Evolutionary conservation across 2,888 invertebrate species (phyloP).

Genomic region (Nemoura dubitans): DNA sequence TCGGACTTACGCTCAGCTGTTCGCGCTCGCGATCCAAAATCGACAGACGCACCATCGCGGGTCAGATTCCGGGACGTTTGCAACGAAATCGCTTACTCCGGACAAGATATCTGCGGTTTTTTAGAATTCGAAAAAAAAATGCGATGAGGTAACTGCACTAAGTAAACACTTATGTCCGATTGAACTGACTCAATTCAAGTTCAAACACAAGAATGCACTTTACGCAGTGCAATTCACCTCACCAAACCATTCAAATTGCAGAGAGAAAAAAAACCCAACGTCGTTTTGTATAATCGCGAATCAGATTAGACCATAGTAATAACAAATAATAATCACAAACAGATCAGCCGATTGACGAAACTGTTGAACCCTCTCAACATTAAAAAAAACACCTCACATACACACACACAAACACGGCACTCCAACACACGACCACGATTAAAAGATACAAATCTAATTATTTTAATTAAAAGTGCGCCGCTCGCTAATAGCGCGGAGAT

Average conservation of each 20-base stretch:
- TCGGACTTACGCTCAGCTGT: not conserved
- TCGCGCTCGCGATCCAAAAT: conserved; percentile 23
- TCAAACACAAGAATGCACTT: not conserved
- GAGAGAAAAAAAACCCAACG: not conserved
- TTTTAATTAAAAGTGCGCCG: not conserved
- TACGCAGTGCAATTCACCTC: not conserved
- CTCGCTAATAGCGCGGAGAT: not conserved
- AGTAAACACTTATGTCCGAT: not conserved
- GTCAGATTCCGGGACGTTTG: not conserved
- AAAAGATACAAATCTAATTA: not conserved
- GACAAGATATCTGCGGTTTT: too few species aligned
- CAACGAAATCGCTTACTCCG: too few species aligned
- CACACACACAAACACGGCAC: not conserved
- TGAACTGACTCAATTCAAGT: not conserved
- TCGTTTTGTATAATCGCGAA: not conserved
- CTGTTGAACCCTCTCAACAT: not conserved
- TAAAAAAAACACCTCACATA: not conserved
- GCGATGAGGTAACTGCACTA: too few species aligned
- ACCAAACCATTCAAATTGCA: not conserved
- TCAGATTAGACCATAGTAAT: not conserved
- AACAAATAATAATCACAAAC: too few species aligned
- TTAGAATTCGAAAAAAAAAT: too few species aligned
- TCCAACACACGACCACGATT: not conserved
- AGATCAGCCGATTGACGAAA: not conserved
- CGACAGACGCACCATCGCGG: conserved; percentile 40